phyloP scores from a whole-genome alignment of 2,113 vertebrate species.

The Dicentrarchus labrax region DNA sequence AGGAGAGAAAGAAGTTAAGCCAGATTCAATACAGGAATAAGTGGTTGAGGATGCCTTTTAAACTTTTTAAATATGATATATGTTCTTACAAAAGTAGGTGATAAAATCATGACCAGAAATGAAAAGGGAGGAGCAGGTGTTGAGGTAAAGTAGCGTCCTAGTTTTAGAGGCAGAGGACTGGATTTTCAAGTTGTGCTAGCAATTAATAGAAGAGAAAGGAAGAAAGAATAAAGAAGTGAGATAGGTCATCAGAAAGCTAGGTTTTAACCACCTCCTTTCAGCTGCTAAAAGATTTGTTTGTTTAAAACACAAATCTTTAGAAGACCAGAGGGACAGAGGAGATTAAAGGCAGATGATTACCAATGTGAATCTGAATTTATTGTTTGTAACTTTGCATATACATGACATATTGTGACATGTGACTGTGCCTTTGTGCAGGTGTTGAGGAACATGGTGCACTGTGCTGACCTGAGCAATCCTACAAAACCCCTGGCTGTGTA shows the following conservation, averaged over 20 bases:
- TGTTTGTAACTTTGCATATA: not conserved
- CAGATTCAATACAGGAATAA: not conserved
- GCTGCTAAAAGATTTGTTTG: not conserved
- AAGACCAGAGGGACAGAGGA: not conserved
- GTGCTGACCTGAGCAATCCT: conserved; percentile 94
- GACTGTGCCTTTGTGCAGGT: conserved; percentile 82
- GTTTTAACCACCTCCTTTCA: not conserved
- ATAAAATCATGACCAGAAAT: not conserved
- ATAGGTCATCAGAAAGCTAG: not conserved
- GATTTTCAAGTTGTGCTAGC: not conserved
- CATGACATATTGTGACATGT: not conserved
- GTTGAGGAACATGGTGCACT: conserved; percentile 95
- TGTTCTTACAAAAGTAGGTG: not conserved
- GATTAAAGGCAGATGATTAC: not conserved
- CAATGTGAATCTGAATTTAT: not conserved
- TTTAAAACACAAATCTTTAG: conserved; percentile 1
- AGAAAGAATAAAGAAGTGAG: not conserved
- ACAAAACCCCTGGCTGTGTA: conserved; percentile 93
- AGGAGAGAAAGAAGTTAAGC: not conserved
- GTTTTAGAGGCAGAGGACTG: not conserved
- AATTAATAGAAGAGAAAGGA: conserved; percentile 1
- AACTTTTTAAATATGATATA: not conserved
- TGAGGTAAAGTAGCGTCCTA: not conserved
- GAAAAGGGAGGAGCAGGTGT: not conserved
- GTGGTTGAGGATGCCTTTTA: not conserved